Evolutionary conservation across 2,797 vertebrate genomes (phyloP).

Genomic region (Vultur gryphus): DNA sequence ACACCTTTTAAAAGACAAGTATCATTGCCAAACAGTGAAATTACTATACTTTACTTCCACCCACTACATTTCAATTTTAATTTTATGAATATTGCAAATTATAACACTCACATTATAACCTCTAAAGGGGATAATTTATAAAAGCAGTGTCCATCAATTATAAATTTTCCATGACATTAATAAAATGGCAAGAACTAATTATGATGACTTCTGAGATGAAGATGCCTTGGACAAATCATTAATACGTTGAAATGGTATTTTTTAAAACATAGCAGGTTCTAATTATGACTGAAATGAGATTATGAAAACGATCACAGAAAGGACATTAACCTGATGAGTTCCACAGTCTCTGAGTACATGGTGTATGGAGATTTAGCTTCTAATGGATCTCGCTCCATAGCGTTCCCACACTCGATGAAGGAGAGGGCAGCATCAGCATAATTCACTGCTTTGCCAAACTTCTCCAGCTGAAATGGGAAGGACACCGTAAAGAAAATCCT

Average conservation of each 20-base stretch:
- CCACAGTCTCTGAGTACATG: conserved; percentile 98
- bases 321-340: conserved; percentile 92
- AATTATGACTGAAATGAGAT: conserved; percentile 73
- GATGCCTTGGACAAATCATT: conserved; percentile 76
- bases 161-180: conserved; percentile 80
- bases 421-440: conserved; percentile 95
- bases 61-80: conserved; percentile 76
- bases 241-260: conserved; percentile 74
- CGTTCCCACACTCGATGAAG: conserved; percentile 96
- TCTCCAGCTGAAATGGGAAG: conserved; percentile 86
- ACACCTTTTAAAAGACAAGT: conserved; percentile 71
- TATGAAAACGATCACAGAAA: conserved; percentile 72
- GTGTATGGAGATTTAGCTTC: conserved; percentile 98
- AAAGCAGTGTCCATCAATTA: conserved; percentile 81
- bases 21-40: conserved; percentile 69
- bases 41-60: conserved; percentile 73
- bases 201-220: conserved; percentile 77
- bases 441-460: conserved; percentile 97
- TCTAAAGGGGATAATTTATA: conserved; percentile 78
- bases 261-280: conserved; percentile 72
- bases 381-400: conserved; percentile 95
- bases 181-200: conserved; percentile 82
- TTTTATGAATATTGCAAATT: conserved; percentile 79
- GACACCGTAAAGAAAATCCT: background rate
- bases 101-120: conserved; percentile 74